Evolutionary conservation across 2,888 invertebrate species (phyloP), one percentile per base, ranked within the genome.

Genomic region (Zelleria hepariella): DNA sequence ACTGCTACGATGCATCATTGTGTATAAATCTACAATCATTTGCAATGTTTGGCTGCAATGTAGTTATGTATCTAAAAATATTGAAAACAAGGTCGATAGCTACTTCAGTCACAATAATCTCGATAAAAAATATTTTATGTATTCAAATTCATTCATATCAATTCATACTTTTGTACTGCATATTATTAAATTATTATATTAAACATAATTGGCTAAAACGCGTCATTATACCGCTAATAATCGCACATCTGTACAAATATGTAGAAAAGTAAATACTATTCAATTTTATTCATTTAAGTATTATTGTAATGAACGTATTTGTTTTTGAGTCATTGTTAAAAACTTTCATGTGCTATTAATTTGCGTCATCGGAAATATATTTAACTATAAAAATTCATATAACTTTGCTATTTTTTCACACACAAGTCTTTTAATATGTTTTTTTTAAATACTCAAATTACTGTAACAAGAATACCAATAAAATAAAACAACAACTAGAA

Each of bases 151-250:
- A n/a, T n/a, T n/a, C n/a, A n/a, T n/a, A n/a, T n/a, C n/a, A n/a
- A n/a, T n/a, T n/a, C n/a, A n/a, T 42, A 42, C 32, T 15, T 42
- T 42, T 15, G 32, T 15, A 42, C 15, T 42, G 4, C 15, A 42
- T 15, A 42, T 42, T 42, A 42, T 42, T 42, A 10, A n/a, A n/a
- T n/a, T n/a, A n/a, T n/a, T n/a, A n/a, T n/a, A n/a, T n/a, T n/a
- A n/a, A n/a, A n/a, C n/a, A n/a, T 42, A 42, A 59, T 57, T 59
- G 59, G 52, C 25, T 25, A 51, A 42, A 57, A 60, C 51, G 8
- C 51, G 51, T 51, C 51, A 51, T 20, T 51, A 10, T 20, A 15
- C 21, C 5, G 55, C 32, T 32, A 55, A 55, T 55, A 55, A 2
- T n/a, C 18, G 6, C 2, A 21, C 55, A 55, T 3, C 21, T 55